Base-by-base conservation (phyloP, 2,888 invertebrate species). In the Drosophila macrospina region DNA sequence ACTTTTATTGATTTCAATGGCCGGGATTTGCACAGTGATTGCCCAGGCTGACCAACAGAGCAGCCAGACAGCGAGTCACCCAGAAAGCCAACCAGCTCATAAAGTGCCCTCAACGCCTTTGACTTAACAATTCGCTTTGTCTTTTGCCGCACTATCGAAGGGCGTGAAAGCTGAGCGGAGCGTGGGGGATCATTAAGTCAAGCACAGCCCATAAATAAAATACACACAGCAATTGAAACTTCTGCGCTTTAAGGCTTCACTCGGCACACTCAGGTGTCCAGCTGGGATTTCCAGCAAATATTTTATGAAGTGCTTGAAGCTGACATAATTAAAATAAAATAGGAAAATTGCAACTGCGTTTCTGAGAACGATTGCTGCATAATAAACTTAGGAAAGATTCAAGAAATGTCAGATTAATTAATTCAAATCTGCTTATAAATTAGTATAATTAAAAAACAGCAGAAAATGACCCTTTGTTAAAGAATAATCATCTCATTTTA, bases 1-100 rank as follows among this genome's bases (percentile, higher is more conserved):
- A 89, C 89, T 89, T 90, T 89, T 89, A 89, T 89, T 90, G 90
- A 89, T 90, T 90, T 81, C 82, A 89, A 80, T 89, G 81, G 85
- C 87, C 64, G 74, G 90, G 89, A 90, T 89, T 89, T 90, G 79
- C 80, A 82, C 81, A 80, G 83, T 86, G 84, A 85, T 85, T 89
- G 89, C 83, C 79, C 69, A 54, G 72, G 71, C 69, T 80, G 80
- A 57, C 80, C 75, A 60, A 57, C 52, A 16, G 7, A 34, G 20
- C 6, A 56, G 20, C 13, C 45, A 47, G 30, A 11, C 72, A 72
- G 60, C 37, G 42, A 69, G 51, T 36, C 54, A 42, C 13, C 48
- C 59, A 48, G 57, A 13, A 34, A 65, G 61, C 62, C 54, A 56
- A 55, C 45, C 84, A 63, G 68, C 89, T 84, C 83, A 81, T 87